Percentiles rank a stretch among this genome's conserved stretches.
Evolutionary conservation across 2,113 vertebrate genomes (phyloP).

Genomic region (Otus sunia): DNA sequence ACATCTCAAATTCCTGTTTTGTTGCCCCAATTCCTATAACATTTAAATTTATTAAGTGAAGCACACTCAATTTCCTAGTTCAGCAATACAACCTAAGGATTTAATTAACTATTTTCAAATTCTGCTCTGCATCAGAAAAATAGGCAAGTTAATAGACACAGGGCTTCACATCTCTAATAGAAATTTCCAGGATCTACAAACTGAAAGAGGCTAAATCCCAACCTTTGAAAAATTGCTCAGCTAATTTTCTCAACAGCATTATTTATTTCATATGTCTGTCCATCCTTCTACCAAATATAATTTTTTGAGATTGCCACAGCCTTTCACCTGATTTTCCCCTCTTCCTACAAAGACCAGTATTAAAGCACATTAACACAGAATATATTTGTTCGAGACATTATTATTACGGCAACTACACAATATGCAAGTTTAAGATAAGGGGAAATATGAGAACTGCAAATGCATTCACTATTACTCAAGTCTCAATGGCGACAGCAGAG

Average conservation of each 20-base stretch:
- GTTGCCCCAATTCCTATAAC: background rate
- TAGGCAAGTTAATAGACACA: background rate
- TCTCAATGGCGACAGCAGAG: background rate
- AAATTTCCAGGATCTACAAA: background rate
- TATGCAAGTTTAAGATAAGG: background rate
- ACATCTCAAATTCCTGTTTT: background rate
- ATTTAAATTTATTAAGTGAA: background rate
- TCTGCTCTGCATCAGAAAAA: background rate
- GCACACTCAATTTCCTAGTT: background rate
- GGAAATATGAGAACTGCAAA: background rate
- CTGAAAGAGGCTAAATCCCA: background rate
- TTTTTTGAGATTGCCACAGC: background rate
- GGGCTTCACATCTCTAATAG: background rate
- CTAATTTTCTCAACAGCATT: background rate
- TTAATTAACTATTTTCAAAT: background rate
- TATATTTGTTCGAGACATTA: background rate
- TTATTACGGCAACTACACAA: background rate
- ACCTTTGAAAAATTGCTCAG: background rate
- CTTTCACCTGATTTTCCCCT: background rate
- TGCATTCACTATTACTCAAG: background rate
- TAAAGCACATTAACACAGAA: background rate
- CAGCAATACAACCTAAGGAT: background rate
- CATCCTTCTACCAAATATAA: background rate
- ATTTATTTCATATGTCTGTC: background rate
- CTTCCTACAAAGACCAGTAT: background rate